Evolutionary conservation across 2,113 vertebrate species (phyloP).

Genomic region (Gymnogyps californianus): DNA sequence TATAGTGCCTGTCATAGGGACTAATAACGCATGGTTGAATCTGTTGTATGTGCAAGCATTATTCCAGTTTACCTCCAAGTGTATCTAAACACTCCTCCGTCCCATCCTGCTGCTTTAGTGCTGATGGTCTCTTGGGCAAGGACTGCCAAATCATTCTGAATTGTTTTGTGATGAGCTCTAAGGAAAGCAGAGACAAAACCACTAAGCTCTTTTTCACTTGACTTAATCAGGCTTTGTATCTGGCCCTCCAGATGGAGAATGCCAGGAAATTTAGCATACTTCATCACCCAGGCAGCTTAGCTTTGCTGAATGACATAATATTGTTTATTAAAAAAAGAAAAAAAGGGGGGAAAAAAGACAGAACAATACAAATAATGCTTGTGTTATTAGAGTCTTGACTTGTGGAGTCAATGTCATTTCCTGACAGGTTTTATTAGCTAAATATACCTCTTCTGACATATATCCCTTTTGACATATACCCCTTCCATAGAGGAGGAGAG

Average conservation of each 20-base stretch:
- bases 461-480: neutral
- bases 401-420: neutral
- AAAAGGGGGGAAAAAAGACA: neutral
- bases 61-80: neutral
- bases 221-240: neutral
- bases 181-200: neutral
- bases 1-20: neutral
- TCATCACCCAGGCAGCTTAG: neutral
- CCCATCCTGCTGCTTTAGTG: neutral
- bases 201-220: neutral
- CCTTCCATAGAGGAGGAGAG: neutral
- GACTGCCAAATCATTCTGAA: neutral
- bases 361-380: neutral
- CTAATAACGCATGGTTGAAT: fast-evolving
- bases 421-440: neutral
- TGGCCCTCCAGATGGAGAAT: neutral
- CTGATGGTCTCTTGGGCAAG: neutral
- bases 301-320: neutral
- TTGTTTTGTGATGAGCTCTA: neutral
- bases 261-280: neutral
- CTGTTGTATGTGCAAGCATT: neutral
- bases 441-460: neutral
- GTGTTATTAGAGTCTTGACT: neutral
- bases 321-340: neutral
- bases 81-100: neutral